These are phyloP conservation scores for Bombus pyrosoma DNA, from an alignment of 1,140 invertebrate genomes.

Conservation along the genomic window DNA sequence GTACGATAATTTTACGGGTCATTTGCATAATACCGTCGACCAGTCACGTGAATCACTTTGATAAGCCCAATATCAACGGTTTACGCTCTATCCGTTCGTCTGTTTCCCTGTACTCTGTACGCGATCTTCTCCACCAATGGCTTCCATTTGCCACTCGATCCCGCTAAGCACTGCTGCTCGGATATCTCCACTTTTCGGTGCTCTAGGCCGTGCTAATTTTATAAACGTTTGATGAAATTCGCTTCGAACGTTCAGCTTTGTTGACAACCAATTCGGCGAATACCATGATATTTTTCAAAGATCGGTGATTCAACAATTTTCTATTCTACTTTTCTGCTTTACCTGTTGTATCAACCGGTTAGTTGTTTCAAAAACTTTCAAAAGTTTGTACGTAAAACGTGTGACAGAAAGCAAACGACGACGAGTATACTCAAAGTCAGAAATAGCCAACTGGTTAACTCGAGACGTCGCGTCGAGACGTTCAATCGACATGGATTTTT, in stretches of 20 bases:
- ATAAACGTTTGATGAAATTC: neutral
- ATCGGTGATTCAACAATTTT: rapidly evolving
- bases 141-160: conserved; percentile 36
- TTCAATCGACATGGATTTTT: neutral
- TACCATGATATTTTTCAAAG: too few relatives aligned
- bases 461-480: too few relatives aligned
- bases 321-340: too few relatives aligned
- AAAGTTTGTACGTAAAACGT: too few relatives aligned
- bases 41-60: conserved; percentile 66
- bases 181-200: neutral
- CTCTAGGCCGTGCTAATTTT: neutral
- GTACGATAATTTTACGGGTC: conserved; percentile 64
- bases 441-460: too few relatives aligned
- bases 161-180: neutral
- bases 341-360: too few relatives aligned
- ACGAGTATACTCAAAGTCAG: too few relatives aligned
- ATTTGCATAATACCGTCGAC: conserved; percentile 63
- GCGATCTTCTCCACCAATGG: conserved; percentile 16
- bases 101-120: conserved; percentile 29
- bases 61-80: conserved; percentile 66
- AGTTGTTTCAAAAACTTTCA: too few relatives aligned
- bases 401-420: too few relatives aligned
- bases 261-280: neutral
- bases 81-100: conserved; percentile 49
- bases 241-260: neutral